Percentiles rank a stretch among this genome's conserved stretches.
These are phyloP conservation scores for Monarcha castaneiventris DNA, from an alignment of 2,113 vertebrate species.

Conservation along the genomic window DNA sequence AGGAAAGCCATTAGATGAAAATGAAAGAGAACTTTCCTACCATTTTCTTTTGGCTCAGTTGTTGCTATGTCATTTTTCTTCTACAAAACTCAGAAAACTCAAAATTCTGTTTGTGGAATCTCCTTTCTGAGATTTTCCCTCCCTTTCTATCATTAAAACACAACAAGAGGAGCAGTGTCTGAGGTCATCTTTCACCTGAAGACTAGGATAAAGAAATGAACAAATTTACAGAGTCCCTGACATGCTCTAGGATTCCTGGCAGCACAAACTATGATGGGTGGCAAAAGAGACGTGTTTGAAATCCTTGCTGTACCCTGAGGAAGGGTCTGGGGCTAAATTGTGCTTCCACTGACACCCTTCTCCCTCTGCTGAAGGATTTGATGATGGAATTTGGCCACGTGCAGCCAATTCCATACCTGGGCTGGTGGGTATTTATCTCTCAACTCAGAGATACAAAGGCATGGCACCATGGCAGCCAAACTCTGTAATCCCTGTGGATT, in stretches of 20 bases:
- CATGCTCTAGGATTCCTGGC: rapidly evolving
- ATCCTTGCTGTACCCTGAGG: neutral
- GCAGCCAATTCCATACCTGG: neutral
- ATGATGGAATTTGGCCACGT: neutral
- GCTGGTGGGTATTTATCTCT: neutral
- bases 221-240: neutral
- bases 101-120: neutral
- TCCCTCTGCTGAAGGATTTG: neutral
- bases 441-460: rapidly evolving
- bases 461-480: neutral
- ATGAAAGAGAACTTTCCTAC: neutral
- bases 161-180: neutral
- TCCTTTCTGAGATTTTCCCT: neutral
- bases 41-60: neutral
- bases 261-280: rapidly evolving
- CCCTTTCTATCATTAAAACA: neutral
- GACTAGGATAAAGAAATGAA: neutral
- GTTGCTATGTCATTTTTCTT: neutral
- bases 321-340: neutral
- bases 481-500: rapidly evolving
- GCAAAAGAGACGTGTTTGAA: neutral
- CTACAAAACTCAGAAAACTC: neutral
- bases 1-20: neutral
- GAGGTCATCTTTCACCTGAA: neutral
- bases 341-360: neutral